phyloP scores from a whole-genome alignment of 2,888 invertebrate species.

The Oscheius onirici region DNA sequence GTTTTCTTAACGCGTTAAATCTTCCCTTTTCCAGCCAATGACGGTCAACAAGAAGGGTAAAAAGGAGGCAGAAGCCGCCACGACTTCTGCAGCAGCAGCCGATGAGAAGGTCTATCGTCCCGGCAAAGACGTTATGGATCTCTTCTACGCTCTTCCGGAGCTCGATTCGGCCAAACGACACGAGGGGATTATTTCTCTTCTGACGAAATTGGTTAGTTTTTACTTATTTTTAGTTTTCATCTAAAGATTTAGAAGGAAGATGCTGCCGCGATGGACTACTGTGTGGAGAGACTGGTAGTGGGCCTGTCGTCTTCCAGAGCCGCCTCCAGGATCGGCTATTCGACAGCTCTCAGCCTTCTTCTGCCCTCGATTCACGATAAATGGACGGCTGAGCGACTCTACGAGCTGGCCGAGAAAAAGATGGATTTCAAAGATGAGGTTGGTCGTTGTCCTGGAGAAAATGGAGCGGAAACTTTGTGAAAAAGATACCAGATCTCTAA shows the following conservation, averaged over 20 bases:
- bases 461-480: no score
- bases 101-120: conserved; percentile 36
- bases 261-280: conserved; percentile 37
- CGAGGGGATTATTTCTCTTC: conserved; percentile 39
- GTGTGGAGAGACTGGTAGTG: conserved; percentile 46
- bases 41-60: background rate
- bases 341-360: conserved; percentile 37
- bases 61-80: background rate
- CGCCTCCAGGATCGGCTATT: conserved; percentile 50
- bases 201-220: conserved; percentile 39
- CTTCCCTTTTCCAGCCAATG: background rate
- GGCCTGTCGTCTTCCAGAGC: conserved; percentile 51
- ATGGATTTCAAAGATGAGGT: conserved; percentile 42
- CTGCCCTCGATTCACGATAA: conserved; percentile 30
- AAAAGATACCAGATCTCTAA: no score
- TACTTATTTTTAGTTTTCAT: background rate
- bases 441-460: background rate
- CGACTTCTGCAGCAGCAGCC: background rate
- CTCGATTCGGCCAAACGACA: conserved; percentile 41
- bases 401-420: conserved; percentile 46
- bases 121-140: conserved; percentile 47
- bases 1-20: no score
- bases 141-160: conserved; percentile 51
- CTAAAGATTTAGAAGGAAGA: conserved; percentile 32
- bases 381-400: conserved; percentile 44